These are phyloP conservation scores for Gymnosoma rotundatum DNA, from an alignment of 2,888 invertebrate species.

Conservation along the genomic window DNA sequence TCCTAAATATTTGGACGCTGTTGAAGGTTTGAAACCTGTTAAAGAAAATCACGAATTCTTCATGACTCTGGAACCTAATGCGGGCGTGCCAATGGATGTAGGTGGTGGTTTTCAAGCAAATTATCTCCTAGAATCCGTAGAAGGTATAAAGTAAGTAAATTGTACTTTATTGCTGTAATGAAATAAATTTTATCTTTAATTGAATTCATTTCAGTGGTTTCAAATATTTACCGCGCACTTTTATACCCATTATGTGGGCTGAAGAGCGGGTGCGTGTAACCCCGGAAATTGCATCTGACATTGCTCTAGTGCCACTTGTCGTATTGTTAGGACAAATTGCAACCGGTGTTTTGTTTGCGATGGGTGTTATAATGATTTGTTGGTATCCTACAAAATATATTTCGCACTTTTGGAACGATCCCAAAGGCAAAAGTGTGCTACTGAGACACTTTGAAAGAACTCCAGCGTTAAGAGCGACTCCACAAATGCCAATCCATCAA, in stretches of 20 bases:
- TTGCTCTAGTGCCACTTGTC: constrained; percentile 84
- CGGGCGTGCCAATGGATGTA: constrained; percentile 90
- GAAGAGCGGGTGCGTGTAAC: constrained; percentile 86
- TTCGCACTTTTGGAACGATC: constrained; percentile 76
- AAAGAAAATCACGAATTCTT: constrained; percentile 88
- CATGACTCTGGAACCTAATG: constrained; percentile 88
- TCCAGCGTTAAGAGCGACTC: constrained; percentile 21
- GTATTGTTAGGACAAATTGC: constrained; percentile 84
- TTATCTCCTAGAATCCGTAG: constrained; percentile 86
- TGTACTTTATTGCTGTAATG: not conserved
- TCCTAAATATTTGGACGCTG: constrained; percentile 84
- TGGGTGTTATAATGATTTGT: constrained; percentile 81
- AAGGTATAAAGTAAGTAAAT: constrained; percentile 85
- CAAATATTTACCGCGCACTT: constrained; percentile 82
- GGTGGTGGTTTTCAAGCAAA: constrained; percentile 91
- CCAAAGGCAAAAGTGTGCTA: constrained; percentile 75
- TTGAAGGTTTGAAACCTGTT: constrained; percentile 88
- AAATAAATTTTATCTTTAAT: not conserved
- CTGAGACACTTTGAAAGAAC: constrained; percentile 68
- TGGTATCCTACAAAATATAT: constrained; percentile 79
- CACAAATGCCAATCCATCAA: constrained; percentile 35
- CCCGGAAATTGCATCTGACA: constrained; percentile 83
- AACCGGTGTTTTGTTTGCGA: constrained; percentile 82
- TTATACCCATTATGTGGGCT: constrained; percentile 91
- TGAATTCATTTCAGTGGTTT: constrained; percentile 71